Conservation (phyloP, 2,113 vertebrate species). For the Asarcornis scutulata region DNA sequence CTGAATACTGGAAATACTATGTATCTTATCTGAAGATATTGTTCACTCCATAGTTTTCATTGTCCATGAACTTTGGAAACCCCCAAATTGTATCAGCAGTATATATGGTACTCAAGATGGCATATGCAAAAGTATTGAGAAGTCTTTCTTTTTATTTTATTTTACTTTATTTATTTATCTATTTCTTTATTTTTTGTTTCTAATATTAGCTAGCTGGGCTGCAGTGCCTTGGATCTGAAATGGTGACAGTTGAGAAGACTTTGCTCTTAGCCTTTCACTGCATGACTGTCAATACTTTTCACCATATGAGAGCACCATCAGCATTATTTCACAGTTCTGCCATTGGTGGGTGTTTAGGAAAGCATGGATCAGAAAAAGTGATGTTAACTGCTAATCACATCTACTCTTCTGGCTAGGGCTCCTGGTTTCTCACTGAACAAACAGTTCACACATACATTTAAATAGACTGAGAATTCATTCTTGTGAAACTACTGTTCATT, state of each 20-base stretch:
- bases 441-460: background rate
- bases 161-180: background rate
- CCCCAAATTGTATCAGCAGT: background rate
- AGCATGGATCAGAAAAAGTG: background rate
- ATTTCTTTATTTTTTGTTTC: background rate
- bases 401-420: background rate
- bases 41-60: background rate
- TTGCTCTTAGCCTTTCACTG: background rate
- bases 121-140: background rate
- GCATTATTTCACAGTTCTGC: background rate
- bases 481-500: background rate
- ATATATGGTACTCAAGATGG: background rate
- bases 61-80: background rate
- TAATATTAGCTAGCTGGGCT: background rate
- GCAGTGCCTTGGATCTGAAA: background rate
- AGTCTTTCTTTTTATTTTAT: background rate
- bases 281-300: background rate
- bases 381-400: background rate
- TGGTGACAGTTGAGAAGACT: background rate
- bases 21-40: background rate
- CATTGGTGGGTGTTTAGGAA: background rate
- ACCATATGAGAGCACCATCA: background rate
- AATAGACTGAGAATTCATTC: constrained; percentile 7
- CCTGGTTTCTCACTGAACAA: background rate
- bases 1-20: background rate